These are phyloP conservation scores for Eciton burchellii DNA, from an alignment of 1,140 invertebrate genomes.

Conservation along the genomic window DNA sequence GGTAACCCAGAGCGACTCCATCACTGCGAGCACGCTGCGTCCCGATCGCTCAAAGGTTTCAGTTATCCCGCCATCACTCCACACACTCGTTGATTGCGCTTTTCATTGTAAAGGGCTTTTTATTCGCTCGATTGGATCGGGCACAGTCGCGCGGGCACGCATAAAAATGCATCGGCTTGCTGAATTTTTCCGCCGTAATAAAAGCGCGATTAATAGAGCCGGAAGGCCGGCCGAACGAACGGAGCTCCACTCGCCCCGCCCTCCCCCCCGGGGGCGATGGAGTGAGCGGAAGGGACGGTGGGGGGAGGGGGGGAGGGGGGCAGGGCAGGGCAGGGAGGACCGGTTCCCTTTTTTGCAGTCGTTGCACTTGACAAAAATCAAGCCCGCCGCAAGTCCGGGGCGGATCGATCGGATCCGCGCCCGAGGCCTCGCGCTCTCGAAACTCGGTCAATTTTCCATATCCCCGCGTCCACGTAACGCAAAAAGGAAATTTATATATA, in stretches of 20 bases:
- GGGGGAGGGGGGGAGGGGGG: too few species aligned
- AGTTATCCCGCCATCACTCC: neutral
- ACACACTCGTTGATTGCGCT: neutral
- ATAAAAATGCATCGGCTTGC: conserved; percentile 20
- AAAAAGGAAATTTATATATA: too few species aligned
- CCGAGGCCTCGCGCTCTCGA: conserved; percentile 6
- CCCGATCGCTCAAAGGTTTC: neutral
- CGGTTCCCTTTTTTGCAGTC: conserved; percentile 58
- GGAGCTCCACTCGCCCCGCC: conserved; percentile 19
- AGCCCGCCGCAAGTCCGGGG: conserved; percentile 31
- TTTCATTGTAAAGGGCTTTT: conserved; percentile 23
- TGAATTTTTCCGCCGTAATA: conserved; percentile 40
- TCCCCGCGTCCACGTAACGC: conserved; percentile 7
- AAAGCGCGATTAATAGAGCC: conserved; percentile 51
- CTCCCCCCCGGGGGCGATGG: too few species aligned
- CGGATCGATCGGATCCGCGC: conserved; percentile 13
- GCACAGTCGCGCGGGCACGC: neutral
- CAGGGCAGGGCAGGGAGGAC: too few species aligned
- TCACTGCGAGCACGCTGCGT: neutral
- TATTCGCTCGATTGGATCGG: conserved; percentile 11
- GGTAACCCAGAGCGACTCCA: neutral
- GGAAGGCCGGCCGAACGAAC: conserved; percentile 24
- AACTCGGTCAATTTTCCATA: conserved; percentile 62
- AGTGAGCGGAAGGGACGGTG: too few species aligned
- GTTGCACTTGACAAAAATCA: conserved; percentile 72